These are phyloP conservation scores for Manacus vitellinus DNA, from an alignment of 2,113 vertebrate species.

Conservation along the genomic window DNA sequence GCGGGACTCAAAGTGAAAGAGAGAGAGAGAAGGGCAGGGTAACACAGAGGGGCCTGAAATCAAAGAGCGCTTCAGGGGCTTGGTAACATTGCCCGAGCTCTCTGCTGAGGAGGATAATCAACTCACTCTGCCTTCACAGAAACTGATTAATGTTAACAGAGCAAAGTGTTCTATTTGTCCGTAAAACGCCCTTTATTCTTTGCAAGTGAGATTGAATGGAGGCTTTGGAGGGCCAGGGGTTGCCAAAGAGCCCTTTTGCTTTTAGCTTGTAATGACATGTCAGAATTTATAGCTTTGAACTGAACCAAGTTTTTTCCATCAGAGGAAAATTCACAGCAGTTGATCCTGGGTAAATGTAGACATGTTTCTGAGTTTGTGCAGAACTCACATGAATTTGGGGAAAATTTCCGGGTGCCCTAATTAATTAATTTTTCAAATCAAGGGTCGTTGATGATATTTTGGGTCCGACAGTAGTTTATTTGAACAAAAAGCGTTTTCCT, in stretches of 20 bases:
- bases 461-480: background rate
- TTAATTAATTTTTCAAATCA: background rate
- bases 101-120: background rate
- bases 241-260: background rate
- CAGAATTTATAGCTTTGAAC: background rate
- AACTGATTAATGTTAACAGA: too few relatives aligned
- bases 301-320: background rate
- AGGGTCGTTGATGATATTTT: background rate
- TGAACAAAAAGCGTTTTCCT: background rate
- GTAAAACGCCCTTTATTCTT: fast-evolving
- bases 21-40: background rate
- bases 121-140: background rate
- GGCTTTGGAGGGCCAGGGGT: background rate
- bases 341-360: background rate
- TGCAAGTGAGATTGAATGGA: background rate
- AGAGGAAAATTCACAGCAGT: background rate
- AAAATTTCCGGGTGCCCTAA: background rate
- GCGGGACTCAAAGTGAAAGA: fast-evolving
- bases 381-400: background rate
- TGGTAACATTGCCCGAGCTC: background rate
- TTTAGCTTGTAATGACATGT: background rate
- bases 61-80: too few relatives aligned
- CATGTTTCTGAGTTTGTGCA: background rate
- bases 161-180: background rate
- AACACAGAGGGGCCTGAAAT: too few relatives aligned